phyloP scores from a whole-genome alignment of 1,140 invertebrate species.

The Physella acuta region DNA sequence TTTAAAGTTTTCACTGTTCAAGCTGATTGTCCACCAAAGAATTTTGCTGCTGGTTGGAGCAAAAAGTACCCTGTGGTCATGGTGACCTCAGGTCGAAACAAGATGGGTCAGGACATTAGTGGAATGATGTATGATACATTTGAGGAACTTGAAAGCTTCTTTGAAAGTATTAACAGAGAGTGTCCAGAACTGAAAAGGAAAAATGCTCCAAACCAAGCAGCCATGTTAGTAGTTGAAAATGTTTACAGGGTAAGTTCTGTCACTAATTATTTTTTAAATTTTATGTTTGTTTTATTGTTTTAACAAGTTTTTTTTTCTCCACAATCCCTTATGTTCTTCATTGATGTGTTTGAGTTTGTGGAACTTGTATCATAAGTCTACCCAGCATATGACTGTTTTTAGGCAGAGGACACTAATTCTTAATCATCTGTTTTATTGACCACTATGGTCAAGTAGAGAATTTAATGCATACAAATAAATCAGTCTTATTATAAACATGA shows the following conservation, averaged over 20 bases:
- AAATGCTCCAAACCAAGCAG: constrained; percentile 42
- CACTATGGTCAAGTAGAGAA: too few relatives aligned
- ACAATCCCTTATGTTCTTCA: neutral
- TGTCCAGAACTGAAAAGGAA: constrained; percentile 43
- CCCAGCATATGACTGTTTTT: too few relatives aligned
- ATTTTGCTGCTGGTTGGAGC: constrained; percentile 45
- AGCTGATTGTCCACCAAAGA: constrained; percentile 50
- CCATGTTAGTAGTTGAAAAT: constrained; percentile 56
- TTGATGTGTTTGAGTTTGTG: neutral
- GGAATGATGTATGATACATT: constrained; percentile 45
- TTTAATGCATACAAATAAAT: too few relatives aligned
- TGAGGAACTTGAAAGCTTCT: constrained; percentile 52
- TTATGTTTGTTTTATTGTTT: neutral
- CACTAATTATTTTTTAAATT: too few relatives aligned
- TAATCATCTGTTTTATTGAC: too few relatives aligned
- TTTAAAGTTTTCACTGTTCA: constrained; percentile 55
- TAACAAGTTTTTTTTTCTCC: neutral
- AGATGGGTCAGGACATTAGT: constrained; percentile 39
- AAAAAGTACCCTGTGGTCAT: constrained; percentile 53
- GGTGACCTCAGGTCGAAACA: constrained; percentile 32
- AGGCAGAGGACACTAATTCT: too few relatives aligned
- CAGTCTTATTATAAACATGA: too few relatives aligned
- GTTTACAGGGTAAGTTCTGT: constrained; percentile 58
- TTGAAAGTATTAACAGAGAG: constrained; percentile 46
- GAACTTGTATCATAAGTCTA: too few relatives aligned